Evolutionary conservation across 2,797 vertebrate genomes (phyloP).

Genomic region (Gymnothorax reevesii): DNA sequence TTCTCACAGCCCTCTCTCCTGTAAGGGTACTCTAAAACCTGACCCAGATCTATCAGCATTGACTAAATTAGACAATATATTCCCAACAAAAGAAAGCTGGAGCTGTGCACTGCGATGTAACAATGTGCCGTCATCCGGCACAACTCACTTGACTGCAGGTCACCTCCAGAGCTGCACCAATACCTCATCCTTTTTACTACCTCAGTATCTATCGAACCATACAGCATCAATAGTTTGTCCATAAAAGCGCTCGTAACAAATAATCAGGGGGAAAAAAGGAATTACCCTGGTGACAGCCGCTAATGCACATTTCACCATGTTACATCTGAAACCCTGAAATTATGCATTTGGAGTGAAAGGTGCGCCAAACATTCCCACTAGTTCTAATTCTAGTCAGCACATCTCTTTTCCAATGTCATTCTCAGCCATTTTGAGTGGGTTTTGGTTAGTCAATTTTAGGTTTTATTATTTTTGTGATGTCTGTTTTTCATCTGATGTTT

Average conservation of each 20-base stretch:
- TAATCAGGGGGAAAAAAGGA: background rate
- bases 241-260: background rate
- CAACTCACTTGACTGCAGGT: background rate
- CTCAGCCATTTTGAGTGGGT: background rate
- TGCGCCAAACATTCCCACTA: background rate
- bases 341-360: background rate
- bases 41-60: slow-evolving; percentile 20
- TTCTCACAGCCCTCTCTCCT: background rate
- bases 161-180: background rate
- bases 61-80: background rate
- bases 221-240: background rate
- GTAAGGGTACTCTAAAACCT: background rate
- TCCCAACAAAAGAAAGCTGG: background rate
- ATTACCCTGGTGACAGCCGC: background rate
- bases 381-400: background rate
- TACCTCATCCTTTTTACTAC: background rate
- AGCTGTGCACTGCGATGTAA: background rate
- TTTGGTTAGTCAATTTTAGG: too few relatives aligned
- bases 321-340: slow-evolving; percentile 16
- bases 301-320: background rate
- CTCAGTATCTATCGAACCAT: background rate
- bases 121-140: background rate
- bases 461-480: too few relatives aligned
- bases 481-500: too few relatives aligned
- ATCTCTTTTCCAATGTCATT: background rate